Evolutionary conservation across 2,113 vertebrate species (phyloP), one percentile per base, ranked within the genome.

Genomic region (Hippolais icterina): DNA sequence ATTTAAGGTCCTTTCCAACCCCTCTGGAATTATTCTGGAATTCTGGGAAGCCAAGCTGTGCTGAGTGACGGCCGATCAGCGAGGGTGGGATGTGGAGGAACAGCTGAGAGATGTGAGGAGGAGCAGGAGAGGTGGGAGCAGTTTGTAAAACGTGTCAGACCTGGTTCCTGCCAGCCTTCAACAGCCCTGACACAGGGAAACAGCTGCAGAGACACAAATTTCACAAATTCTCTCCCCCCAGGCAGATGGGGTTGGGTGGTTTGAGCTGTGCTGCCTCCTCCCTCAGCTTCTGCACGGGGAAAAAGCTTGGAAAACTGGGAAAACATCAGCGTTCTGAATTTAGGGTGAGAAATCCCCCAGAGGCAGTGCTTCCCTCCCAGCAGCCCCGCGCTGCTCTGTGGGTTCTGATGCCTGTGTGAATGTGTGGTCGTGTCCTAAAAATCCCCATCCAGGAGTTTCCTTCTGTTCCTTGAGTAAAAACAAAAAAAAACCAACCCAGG

Each of bases 231-330:
- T 21, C 94, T 59, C 63, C 27, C 68, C 47, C 49, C 19, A 41
- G 70, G 56, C 79, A 57, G 31, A 3, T 6, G 52, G 12, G n/a
- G 2, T 47, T 28, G 33, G 27, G 10, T 35, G 68, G 53, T 6
- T 68, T 83, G 39, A 33, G 68, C 2, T 87, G 66, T 6, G 11
- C 49, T 54, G 2, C 28, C 41, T n/a, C 17, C 80, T 89, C 57
- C 0, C 76, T 12, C 53, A 3, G 33, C 44, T 41, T 46, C 7
- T 60, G 1, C 7, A 2, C 0, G 9, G 49, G 31, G 31, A 70
- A 61, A 11, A 3, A 18, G 54, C 50, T 49, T 31, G 76, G 78
- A 63, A 61, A 70, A 63, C 65, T 47, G 71, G 35, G 56, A 9
- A 92, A 85, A 56, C 49, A 24, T 33, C 56, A 15, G 33, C 33